Percentiles rank a stretch among this genome's conserved stretches.
phyloP scores from a whole-genome alignment of 2,888 invertebrate genomes.

The Amorpha juglandis region DNA sequence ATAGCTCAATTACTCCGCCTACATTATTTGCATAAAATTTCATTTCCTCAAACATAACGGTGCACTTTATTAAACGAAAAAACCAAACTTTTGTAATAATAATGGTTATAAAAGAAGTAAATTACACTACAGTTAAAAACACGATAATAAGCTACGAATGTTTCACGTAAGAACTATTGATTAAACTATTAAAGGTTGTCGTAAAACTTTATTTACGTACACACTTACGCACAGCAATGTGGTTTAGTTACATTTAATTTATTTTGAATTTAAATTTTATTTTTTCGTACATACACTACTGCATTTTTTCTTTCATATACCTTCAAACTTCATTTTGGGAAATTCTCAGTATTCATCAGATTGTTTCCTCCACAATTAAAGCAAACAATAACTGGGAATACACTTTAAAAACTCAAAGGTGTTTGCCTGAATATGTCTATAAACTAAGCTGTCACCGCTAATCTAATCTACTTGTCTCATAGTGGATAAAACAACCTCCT shows the following conservation, averaged over 20 bases:
- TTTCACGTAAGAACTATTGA: slow-evolving; percentile 37
- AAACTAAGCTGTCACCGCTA: too few relatives aligned
- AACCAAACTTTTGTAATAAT: slow-evolving; percentile 28
- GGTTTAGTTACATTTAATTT: neutral
- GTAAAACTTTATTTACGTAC: slow-evolving; percentile 32
- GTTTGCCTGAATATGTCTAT: too few relatives aligned
- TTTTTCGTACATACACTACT: too few relatives aligned
- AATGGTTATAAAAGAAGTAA: slow-evolving; percentile 32
- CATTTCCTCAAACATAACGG: slow-evolving; percentile 42
- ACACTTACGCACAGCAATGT: neutral
- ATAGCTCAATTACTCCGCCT: slow-evolving; percentile 49
- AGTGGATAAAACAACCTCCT: too few relatives aligned
- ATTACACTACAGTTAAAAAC: slow-evolving; percentile 33
- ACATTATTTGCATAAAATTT: slow-evolving; percentile 54
- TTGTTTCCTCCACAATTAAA: too few relatives aligned
- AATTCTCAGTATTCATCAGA: too few relatives aligned
- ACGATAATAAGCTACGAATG: slow-evolving; percentile 37
- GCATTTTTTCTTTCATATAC: too few relatives aligned
- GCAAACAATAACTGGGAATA: too few relatives aligned
- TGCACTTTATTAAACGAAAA: slow-evolving; percentile 41
- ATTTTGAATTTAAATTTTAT: too few relatives aligned
- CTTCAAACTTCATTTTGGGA: too few relatives aligned
- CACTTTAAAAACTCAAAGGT: too few relatives aligned
- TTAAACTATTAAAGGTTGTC: slow-evolving; percentile 29
- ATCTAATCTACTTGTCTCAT: too few relatives aligned